Conservation (phyloP, 1,140 invertebrate genomes). For the Brachystomella parvula region DNA sequence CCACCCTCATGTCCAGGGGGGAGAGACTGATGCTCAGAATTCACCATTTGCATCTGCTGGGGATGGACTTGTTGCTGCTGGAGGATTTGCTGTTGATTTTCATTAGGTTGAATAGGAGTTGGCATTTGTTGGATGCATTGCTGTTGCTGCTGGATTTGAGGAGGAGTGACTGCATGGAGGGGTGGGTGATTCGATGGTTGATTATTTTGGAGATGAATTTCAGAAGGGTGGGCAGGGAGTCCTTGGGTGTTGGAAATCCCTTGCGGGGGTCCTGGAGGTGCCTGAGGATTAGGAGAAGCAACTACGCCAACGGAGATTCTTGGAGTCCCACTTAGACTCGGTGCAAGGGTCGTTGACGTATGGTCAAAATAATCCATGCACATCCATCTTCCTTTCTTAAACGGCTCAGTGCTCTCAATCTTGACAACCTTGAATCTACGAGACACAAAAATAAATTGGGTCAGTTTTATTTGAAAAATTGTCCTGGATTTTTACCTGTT, state of each 20-base stretch:
- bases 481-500: constrained; percentile 39
- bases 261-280: too few relatives aligned
- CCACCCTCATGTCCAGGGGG: neutral
- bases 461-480: constrained; percentile 11
- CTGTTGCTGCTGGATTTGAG: constrained; percentile 42
- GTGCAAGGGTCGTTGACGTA: constrained; percentile 47
- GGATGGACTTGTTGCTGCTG: constrained; percentile 26
- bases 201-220: too few relatives aligned
- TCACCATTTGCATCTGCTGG: neutral
- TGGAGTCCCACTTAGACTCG: constrained; percentile 9
- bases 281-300: neutral
- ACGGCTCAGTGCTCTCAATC: constrained; percentile 89
- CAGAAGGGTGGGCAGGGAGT: too few relatives aligned
- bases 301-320: neutral
- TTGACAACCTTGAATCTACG: constrained; percentile 86
- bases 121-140: too few relatives aligned
- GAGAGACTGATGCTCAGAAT: neutral
- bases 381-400: constrained; percentile 84
- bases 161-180: neutral
- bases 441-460: neutral
- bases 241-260: too few relatives aligned
- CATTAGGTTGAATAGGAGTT: constrained; percentile 14
- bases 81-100: constrained; percentile 20
- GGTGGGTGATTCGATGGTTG: neutral
- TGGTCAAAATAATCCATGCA: constrained; percentile 93